Evolutionary conservation across 2,113 vertebrate genomes (phyloP).

Genomic region (Enhydra lutris): DNA sequence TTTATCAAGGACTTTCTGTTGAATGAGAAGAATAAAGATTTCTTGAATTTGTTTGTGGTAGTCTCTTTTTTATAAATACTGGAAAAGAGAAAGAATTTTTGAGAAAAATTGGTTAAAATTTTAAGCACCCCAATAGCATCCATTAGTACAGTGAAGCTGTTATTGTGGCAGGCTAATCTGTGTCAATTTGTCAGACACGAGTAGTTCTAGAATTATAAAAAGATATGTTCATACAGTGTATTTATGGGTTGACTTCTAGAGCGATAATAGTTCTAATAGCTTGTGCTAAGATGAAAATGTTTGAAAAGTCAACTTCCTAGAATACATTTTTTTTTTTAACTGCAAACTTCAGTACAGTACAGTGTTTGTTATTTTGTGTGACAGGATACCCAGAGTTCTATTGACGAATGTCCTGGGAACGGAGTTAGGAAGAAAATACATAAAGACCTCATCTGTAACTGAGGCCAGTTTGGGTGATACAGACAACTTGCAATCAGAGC

Average conservation of each 20-base stretch:
- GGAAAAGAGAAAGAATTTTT: slow-evolving; percentile 12
- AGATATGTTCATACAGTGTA: background rate
- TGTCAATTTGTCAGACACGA: background rate
- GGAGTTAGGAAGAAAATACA: slow-evolving; percentile 86
- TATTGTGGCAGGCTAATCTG: background rate
- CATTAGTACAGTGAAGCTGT: slow-evolving; percentile 22
- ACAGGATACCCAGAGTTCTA: slow-evolving; percentile 87
- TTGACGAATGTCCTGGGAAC: slow-evolving; percentile 86
- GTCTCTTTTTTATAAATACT: slow-evolving; percentile 4
- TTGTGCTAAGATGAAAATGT: slow-evolving; percentile 42
- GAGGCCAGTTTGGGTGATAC: slow-evolving; percentile 79
- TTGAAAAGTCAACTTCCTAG: slow-evolving; percentile 54
- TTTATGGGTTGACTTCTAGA: slow-evolving; percentile 29
- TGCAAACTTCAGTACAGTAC: slow-evolving; percentile 67
- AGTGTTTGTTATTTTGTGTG: slow-evolving; percentile 79
- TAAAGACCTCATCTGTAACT: slow-evolving; percentile 74
- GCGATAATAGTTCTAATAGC: background rate
- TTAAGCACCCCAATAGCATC: background rate
- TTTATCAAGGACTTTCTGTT: background rate
- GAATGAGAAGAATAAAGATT: slow-evolving; percentile 36
- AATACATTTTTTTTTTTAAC: slow-evolving; percentile 13
- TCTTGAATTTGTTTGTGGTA: background rate
- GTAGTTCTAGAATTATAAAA: slow-evolving; percentile 25
- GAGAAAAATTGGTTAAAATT: slow-evolving; percentile 34
- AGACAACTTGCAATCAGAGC: slow-evolving; percentile 82